These are phyloP conservation scores for Elysia chlorotica DNA, from an alignment of 1,140 invertebrate genomes.

Conservation along the genomic window DNA sequence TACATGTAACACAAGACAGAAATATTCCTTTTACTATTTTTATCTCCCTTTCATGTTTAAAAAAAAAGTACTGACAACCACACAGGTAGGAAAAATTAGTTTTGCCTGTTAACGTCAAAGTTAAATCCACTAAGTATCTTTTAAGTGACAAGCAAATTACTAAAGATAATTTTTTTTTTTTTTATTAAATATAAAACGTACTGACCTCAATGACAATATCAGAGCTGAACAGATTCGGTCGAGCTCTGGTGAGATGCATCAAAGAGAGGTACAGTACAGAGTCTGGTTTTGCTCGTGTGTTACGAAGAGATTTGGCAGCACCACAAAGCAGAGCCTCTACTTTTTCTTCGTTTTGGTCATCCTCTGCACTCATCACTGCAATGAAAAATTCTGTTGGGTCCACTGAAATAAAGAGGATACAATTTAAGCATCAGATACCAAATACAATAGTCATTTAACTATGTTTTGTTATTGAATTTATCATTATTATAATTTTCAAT, in stretches of 20 bases:
- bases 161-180: too few species aligned
- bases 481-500: neutral
- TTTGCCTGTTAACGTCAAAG: neutral
- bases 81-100: neutral
- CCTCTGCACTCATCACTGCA: conserved; percentile 61
- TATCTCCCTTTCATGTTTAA: neutral
- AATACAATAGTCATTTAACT: neutral
- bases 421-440: neutral
- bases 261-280: conserved; percentile 77
- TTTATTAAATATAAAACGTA: neutral
- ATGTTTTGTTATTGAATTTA: neutral
- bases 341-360: conserved; percentile 62
- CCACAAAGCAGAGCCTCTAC: conserved; percentile 66
- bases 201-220: conserved; percentile 76
- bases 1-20: too few species aligned
- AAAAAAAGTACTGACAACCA: neutral
- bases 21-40: neutral
- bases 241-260: conserved; percentile 82
- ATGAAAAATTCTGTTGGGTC: conserved; percentile 59
- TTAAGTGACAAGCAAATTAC: too few species aligned
- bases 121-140: neutral
- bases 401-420: conserved; percentile 37
- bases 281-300: conserved; percentile 75
- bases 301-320: conserved; percentile 64
- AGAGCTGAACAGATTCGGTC: conserved; percentile 74